Percentiles rank a stretch among this genome's conserved stretches.
Evolutionary conservation across 2,113 vertebrate genomes (phyloP).

Genomic region (Trematocara unimaculatum): DNA sequence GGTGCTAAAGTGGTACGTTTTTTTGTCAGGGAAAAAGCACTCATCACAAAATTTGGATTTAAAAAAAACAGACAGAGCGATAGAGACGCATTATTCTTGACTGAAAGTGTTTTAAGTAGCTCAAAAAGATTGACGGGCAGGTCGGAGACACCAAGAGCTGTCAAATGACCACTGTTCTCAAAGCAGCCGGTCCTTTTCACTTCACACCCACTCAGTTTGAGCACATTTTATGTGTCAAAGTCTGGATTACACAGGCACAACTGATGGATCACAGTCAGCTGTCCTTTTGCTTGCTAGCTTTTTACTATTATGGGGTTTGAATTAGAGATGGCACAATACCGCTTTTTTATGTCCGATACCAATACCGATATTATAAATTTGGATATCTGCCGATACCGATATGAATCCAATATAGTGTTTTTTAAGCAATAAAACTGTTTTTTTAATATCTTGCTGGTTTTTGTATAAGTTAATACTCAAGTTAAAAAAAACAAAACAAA

Average conservation of each 20-base stretch:
- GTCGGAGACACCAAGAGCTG: background rate
- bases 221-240: background rate
- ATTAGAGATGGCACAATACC: too few species aligned
- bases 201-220: background rate
- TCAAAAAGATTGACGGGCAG: background rate
- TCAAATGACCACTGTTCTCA: background rate
- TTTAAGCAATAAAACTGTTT: too few species aligned
- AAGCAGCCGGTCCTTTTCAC: background rate
- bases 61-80: background rate
- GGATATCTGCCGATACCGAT: too few species aligned
- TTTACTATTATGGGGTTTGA: background rate
- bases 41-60: background rate
- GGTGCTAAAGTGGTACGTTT: background rate
- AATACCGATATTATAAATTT: too few species aligned
- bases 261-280: background rate
- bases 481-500: too few species aligned
- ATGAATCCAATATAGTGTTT: too few species aligned
- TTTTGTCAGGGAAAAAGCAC: background rate
- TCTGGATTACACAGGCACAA: background rate
- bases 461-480: too few species aligned
- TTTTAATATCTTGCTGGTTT: too few species aligned
- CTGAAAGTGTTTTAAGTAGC: constrained; percentile 2
- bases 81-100: background rate
- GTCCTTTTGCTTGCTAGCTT: background rate
- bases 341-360: too few species aligned